phyloP scores from a whole-genome alignment of 2,113 vertebrate genomes.

The Chionomys nivalis region DNA sequence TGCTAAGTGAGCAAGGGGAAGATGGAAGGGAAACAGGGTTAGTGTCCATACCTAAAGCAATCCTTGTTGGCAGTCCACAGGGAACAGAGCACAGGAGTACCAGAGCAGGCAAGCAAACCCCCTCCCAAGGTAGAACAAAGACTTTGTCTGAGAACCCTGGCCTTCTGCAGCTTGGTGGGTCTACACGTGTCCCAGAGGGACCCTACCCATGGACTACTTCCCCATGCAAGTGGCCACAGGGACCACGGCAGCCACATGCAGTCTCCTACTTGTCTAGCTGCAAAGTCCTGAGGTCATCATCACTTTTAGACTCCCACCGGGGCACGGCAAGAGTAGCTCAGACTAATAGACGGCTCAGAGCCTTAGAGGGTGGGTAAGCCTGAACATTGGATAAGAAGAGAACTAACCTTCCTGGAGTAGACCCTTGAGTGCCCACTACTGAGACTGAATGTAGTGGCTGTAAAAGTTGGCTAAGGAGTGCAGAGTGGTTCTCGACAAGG shows the following conservation, averaged over 20 bases:
- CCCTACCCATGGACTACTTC: no score
- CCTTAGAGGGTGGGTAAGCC: not conserved
- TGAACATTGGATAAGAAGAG: not conserved
- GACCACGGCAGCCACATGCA: rapidly evolving
- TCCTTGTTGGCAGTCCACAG: not conserved
- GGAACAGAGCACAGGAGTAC: not conserved
- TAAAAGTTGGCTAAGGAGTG: not conserved
- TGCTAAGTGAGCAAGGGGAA: not conserved
- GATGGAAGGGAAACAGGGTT: not conserved
- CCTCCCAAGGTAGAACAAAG: not conserved
- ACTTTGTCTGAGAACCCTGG: not conserved
- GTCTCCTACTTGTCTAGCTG: not conserved
- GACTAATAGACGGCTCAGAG: no score
- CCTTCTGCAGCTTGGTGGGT: not conserved
- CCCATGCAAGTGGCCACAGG: not conserved
- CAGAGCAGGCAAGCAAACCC: not conserved
- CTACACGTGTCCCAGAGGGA: not conserved
- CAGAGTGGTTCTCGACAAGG: no score
- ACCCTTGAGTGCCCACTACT: not conserved
- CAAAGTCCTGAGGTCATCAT: not conserved
- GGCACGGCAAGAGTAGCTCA: not conserved
- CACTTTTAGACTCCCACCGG: rapidly evolving
- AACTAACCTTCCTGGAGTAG: not conserved
- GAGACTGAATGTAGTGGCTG: not conserved
- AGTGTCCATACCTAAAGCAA: not conserved